Percentiles rank a stretch among this genome's conserved stretches.
Conservation (phyloP, 1,140 invertebrate genomes). For the Cardiocondyla obscurior region DNA sequence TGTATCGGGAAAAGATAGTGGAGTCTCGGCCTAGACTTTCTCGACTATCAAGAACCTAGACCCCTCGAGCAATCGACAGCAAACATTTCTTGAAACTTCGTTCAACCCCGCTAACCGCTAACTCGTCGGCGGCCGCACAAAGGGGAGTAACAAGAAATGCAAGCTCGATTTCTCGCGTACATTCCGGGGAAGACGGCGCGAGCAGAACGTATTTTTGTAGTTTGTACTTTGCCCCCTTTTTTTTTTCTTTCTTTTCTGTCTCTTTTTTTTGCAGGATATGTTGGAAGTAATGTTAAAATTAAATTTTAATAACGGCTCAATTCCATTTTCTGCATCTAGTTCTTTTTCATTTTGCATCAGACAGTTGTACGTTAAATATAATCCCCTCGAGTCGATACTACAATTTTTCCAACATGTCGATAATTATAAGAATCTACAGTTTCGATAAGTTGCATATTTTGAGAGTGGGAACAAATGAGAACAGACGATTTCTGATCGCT, state of each 20-base stretch:
- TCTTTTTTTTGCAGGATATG: not conserved
- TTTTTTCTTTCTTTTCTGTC: not conserved
- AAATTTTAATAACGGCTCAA: not conserved
- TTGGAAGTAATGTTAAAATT: not conserved
- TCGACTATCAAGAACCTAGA: slow-evolving; percentile 27
- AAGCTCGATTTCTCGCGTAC: slow-evolving; percentile 67
- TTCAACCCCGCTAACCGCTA: slow-evolving; percentile 27
- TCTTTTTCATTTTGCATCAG: not conserved
- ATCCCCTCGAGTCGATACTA: not conserved
- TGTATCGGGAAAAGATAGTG: slow-evolving; percentile 4
- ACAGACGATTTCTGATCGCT: not conserved
- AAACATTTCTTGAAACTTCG: slow-evolving; percentile 59
- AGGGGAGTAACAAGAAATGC: slow-evolving; percentile 57
- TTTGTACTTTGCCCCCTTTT: not conserved
- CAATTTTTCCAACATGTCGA: not conserved
- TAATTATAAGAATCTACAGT: slow-evolving; percentile 9
- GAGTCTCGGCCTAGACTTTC: slow-evolving; percentile 24
- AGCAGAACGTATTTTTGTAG: slow-evolving; percentile 15
- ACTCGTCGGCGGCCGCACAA: slow-evolving; percentile 33
- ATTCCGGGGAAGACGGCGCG: not conserved
- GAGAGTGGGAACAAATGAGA: not conserved
- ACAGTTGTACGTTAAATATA: not conserved
- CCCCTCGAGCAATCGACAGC: slow-evolving; percentile 59
- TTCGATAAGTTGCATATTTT: not conserved
- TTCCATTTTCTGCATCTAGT: not conserved